These are phyloP conservation scores for Pluvianellus socialis DNA, from an alignment of 2,113 vertebrate genomes.

Conservation along the genomic window DNA sequence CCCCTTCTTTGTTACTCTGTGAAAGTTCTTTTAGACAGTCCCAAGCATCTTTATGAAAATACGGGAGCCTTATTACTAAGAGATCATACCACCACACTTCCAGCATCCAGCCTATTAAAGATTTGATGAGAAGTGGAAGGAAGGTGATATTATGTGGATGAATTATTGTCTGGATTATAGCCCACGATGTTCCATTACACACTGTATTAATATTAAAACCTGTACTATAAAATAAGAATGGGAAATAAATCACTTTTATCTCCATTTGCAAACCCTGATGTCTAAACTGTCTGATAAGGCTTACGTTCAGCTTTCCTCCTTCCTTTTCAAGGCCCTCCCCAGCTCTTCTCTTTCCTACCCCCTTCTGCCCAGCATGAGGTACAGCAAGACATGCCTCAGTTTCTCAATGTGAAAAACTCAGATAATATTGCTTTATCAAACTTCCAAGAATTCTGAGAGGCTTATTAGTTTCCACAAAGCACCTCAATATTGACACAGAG, in stretches of 20 bases:
- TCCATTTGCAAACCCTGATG: slow-evolving; percentile 45
- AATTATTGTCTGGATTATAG: slow-evolving; percentile 54
- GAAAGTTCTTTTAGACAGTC: neutral
- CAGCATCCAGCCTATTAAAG: slow-evolving; percentile 4
- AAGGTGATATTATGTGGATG: slow-evolving; percentile 3
- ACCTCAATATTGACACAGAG: accelerated
- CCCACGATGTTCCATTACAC: slow-evolving; percentile 40
- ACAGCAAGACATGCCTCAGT: neutral
- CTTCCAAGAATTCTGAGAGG: neutral
- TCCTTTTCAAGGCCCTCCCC: neutral
- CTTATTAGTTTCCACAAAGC: neutral
- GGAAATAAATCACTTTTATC: slow-evolving; percentile 51
- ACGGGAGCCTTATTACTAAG: neutral
- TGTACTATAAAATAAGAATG: slow-evolving; percentile 38
- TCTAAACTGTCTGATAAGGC: neutral
- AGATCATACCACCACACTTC: neutral
- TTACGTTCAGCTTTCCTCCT: neutral
- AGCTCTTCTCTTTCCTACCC: neutral
- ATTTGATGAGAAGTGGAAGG: slow-evolving; percentile 24
- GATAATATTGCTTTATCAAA: neutral
- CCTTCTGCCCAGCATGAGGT: neutral
- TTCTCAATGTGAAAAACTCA: neutral
- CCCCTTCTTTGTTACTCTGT: neutral
- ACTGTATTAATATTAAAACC: slow-evolving; percentile 60
- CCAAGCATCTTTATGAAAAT: neutral